These are phyloP conservation scores for Mus spicilegus DNA, from an alignment of 2,113 vertebrate genomes.

Conservation along the genomic window DNA sequence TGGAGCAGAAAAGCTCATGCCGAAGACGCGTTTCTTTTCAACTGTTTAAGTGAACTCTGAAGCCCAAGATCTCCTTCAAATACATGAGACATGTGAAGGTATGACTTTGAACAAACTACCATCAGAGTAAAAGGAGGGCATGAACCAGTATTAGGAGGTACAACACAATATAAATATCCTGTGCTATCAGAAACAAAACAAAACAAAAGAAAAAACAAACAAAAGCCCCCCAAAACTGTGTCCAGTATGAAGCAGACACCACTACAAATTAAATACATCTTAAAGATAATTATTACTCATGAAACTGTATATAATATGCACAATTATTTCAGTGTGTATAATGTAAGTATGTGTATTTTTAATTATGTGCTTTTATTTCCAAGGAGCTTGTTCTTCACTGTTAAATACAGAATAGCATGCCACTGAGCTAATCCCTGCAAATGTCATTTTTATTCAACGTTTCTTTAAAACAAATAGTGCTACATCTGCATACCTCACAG, in stretches of 20 bases:
- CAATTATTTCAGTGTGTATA: not conserved
- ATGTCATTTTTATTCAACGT: conserved; percentile 4
- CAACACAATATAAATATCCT: too few species aligned
- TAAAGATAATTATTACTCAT: conserved; percentile 10
- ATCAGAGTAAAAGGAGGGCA: not conserved
- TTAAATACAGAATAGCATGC: not conserved
- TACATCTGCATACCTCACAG: not conserved
- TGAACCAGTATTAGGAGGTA: not conserved
- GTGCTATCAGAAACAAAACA: too few species aligned
- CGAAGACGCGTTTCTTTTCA: not conserved
- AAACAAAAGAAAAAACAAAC: too few species aligned
- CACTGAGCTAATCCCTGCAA: not conserved
- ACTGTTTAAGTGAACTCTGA: not conserved
- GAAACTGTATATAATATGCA: not conserved
- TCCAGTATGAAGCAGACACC: not conserved
- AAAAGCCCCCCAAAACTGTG: not conserved
- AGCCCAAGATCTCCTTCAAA: not conserved
- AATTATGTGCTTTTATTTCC: not conserved
- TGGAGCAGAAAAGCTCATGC: not conserved
- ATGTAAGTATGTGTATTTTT: not conserved
- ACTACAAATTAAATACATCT: not conserved
- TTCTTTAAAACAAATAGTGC: not conserved
- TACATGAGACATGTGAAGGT: not conserved
- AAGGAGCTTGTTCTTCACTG: not conserved
- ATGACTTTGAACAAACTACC: not conserved